A percentile compares a stretch with the other conserved stretches of the same genome.
Conservation (phyloP, 2,113 vertebrate genomes). For the Cryptotis parvus region DNA sequence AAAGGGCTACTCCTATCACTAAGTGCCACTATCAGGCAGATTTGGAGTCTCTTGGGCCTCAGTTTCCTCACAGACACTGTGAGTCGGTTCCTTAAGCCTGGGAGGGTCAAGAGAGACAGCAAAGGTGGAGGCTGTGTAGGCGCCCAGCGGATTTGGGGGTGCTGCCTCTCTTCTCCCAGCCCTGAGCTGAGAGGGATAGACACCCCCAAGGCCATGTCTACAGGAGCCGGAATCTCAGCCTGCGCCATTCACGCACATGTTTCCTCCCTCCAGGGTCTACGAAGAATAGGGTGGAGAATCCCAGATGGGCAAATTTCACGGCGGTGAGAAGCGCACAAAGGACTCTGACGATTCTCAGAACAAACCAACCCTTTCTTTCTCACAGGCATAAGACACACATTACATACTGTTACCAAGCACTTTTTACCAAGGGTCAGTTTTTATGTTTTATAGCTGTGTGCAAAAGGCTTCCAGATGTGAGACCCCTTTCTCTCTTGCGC, state of each 20-base stretch:
- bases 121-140: neutral
- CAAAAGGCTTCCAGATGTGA: slow-evolving; percentile 88
- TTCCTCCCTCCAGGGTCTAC: slow-evolving; percentile 86
- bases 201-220: neutral
- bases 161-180: neutral
- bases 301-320: slow-evolving; percentile 53
- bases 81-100: neutral
- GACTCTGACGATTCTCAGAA: slow-evolving; percentile 76
- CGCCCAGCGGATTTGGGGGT: neutral
- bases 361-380: slow-evolving; percentile 81
- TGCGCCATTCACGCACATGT: neutral
- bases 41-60: neutral
- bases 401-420: slow-evolving; percentile 88
- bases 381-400: slow-evolving; percentile 85
- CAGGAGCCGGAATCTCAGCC: neutral
- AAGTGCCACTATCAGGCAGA: neutral
- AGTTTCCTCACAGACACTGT: neutral
- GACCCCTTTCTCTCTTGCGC: slow-evolving; percentile 79
- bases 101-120: neutral
- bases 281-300: slow-evolving; percentile 85
- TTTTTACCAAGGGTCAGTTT: slow-evolving; percentile 90
- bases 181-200: neutral
- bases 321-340: slow-evolving; percentile 78
- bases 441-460: slow-evolving; percentile 89
- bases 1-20: neutral